Percentiles rank a stretch among this genome's conserved stretches.
These are phyloP conservation scores for Schmidtea mediterranea DNA, from an alignment of 1,140 invertebrate genomes.

Conservation along the genomic window DNA sequence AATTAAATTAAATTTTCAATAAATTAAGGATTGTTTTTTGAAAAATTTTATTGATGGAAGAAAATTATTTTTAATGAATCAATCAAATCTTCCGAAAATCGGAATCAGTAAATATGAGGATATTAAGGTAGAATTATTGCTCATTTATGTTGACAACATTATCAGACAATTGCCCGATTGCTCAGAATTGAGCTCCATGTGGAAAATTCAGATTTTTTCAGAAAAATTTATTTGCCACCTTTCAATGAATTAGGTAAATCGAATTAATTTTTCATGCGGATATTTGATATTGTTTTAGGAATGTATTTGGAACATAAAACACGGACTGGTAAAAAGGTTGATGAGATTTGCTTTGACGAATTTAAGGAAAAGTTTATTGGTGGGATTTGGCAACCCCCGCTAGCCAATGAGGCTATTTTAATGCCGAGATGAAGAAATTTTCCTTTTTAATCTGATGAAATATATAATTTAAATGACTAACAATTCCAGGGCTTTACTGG, in stretches of 20 bases:
- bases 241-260: slow-evolving; percentile 15
- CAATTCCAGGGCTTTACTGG: no score
- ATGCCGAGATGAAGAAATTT: slow-evolving; percentile 10
- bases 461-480: no score
- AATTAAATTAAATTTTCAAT: slow-evolving; percentile 9
- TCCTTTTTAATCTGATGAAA: no score
- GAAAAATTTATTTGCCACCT: slow-evolving; percentile 20
- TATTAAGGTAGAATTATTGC: slow-evolving; percentile 18
- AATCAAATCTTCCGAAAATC: slow-evolving; percentile 21
- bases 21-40: slow-evolving; percentile 20
- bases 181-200: slow-evolving; percentile 15
- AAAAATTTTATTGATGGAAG: slow-evolving; percentile 22
- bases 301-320: slow-evolving; percentile 18
- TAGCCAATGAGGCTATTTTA: slow-evolving; percentile 17
- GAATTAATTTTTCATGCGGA: background rate
- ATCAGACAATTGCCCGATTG: background rate
- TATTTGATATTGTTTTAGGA: slow-evolving; percentile 10
- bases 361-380: slow-evolving; percentile 12
- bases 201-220: slow-evolving; percentile 20
- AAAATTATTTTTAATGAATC: slow-evolving; percentile 17
- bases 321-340: slow-evolving; percentile 13
- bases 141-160: background rate
- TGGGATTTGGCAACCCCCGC: slow-evolving; percentile 17
- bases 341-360: slow-evolving; percentile 14
- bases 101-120: slow-evolving; percentile 26